phyloP scores from a whole-genome alignment of 2,888 invertebrate genomes.

The Nomada fabriciana region DNA sequence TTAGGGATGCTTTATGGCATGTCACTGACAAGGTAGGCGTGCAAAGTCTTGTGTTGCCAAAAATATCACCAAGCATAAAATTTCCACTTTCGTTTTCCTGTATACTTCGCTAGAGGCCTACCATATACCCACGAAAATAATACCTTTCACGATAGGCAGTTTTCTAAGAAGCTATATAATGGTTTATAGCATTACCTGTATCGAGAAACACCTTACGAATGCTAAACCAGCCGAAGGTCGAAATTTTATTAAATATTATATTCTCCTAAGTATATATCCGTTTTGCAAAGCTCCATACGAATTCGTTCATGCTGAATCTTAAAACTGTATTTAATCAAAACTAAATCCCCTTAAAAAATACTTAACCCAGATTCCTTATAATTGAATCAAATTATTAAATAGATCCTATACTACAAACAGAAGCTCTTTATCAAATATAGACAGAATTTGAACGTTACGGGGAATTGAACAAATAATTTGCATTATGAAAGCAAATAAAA shows the following conservation, averaged over 20 bases:
- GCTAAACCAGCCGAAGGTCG: slow-evolving; percentile 12
- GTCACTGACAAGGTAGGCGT: slow-evolving; percentile 26
- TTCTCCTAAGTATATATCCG: slow-evolving; percentile 4
- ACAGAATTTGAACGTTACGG: too few relatives aligned
- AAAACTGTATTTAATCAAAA: background rate
- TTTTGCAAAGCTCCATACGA: slow-evolving; percentile 2
- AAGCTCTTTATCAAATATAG: too few relatives aligned
- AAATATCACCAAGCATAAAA: slow-evolving; percentile 30
- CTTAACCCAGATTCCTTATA: background rate
- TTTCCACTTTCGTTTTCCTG: slow-evolving; percentile 40
- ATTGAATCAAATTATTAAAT: background rate
- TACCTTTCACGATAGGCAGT: slow-evolving; percentile 38
- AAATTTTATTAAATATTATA: slow-evolving; percentile 14
- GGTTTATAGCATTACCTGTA: slow-evolving; percentile 80
- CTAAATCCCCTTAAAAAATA: too few relatives aligned
- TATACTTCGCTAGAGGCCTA: background rate
- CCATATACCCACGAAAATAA: slow-evolving; percentile 29
- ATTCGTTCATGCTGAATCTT: slow-evolving; percentile 8
- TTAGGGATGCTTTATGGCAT: slow-evolving; percentile 17
- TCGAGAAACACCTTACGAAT: slow-evolving; percentile 73
- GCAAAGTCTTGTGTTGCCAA: slow-evolving; percentile 2
- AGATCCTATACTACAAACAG: background rate
- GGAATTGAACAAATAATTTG: too few relatives aligned
- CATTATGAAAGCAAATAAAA: too few relatives aligned
- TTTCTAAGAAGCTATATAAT: slow-evolving; percentile 62